These are phyloP conservation scores for Syrista parreyssii DNA, from an alignment of 2,888 invertebrate genomes.

Conservation along the genomic window DNA sequence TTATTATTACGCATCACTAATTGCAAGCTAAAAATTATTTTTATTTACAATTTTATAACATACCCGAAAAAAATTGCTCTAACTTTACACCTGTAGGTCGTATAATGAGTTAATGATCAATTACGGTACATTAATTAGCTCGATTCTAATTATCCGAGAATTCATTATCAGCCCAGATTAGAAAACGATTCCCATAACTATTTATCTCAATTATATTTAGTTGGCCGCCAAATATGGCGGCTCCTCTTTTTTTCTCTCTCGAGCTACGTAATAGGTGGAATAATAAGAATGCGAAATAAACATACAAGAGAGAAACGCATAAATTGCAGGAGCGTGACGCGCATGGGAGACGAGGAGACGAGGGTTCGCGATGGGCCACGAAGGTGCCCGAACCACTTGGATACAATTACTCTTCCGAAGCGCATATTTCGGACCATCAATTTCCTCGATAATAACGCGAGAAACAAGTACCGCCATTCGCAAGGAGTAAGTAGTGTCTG, in stretches of 20 bases:
- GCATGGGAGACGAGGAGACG: neutral
- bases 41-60: neutral
- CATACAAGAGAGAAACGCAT: neutral
- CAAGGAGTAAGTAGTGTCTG: neutral
- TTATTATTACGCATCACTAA: neutral
- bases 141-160: neutral
- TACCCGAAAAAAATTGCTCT: neutral
- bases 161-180: neutral
- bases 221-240: neutral
- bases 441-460: neutral
- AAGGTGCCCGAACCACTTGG: neutral
- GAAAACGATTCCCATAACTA: neutral
- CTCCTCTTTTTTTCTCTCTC: neutral
- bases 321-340: neutral
- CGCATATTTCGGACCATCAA: neutral
- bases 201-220: neutral
- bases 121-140: neutral
- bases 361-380: neutral
- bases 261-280: neutral
- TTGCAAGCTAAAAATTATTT: neutral
- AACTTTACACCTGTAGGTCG: neutral
- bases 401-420: neutral
- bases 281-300: neutral
- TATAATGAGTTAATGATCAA: neutral
- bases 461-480: neutral